Base-by-base conservation (phyloP, 1,140 invertebrate species). In the Drosophila ananassae region DNA sequence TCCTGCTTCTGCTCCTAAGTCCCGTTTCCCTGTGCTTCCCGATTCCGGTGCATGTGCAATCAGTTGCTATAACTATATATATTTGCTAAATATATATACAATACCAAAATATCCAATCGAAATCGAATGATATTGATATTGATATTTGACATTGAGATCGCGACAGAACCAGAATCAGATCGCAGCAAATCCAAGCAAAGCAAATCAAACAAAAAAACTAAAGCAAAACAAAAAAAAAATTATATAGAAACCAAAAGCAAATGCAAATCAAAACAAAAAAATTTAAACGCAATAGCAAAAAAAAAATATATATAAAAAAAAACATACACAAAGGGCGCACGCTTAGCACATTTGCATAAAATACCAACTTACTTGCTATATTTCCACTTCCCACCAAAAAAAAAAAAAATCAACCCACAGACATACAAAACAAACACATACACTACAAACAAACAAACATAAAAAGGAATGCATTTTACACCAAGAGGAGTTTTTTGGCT, bases 31-130 rank as follows among this genome's bases (percentile, higher is more conserved):
- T 87, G 82, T 87, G 82, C 82, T 87, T 87, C 83, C 82, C 82
- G 82, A 87, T 79, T 85, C 82, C 82, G 82, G 82, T 87, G 82
- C 82, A 87, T 87, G 82, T 87, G 82, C 82, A 85, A 89, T 87
- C 85, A 89, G 68, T 89, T 87, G 82, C 82, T 87, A 74, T 61
- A 76, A 21, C 9, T 17, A 44, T 17, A 44, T 17, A 21, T 17
- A 44, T 44, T 21, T 9, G 5, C n/a, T 17, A 5, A 6, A 22
- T 76, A 44, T 17, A 44, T 17, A 21, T 17, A 6, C 5, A 41
- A 17, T 44, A 24, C 73, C 52, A 77, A 53, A 69, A 76, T 46
- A 34, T 50, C 41, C 51, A 8, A 55, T 44, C 41, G 41, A 74
- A 58, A 66, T 55, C 47, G 71, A 74, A 58, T 21, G 44, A 50